Evolutionary conservation across 2,888 invertebrate genomes (phyloP).

Genomic region (Dichetophora obliterata): DNA sequence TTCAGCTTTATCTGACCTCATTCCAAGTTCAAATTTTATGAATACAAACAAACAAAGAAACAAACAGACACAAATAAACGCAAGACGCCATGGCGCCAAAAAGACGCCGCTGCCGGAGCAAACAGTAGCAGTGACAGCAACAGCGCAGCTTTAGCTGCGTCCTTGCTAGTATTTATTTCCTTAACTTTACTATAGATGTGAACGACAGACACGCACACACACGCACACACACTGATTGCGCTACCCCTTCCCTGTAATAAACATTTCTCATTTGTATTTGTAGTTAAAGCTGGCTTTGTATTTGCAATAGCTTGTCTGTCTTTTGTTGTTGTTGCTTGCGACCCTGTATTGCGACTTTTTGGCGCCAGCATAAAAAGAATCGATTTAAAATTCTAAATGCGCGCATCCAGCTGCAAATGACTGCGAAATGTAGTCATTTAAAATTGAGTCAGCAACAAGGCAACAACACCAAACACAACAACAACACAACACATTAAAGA

Average conservation of each 20-base stretch:
- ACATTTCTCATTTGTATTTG: slow-evolving; percentile 7
- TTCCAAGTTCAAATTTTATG: slow-evolving; percentile 42
- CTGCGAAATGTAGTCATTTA: neutral
- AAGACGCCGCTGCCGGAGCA: slow-evolving; percentile 3
- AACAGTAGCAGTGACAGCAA: slow-evolving; percentile 50
- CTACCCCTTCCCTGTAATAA: neutral
- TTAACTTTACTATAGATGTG: neutral
- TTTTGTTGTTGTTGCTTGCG: neutral
- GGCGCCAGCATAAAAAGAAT: slow-evolving; percentile 39
- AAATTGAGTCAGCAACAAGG: neutral
- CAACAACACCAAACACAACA: neutral
- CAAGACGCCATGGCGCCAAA: slow-evolving; percentile 19
- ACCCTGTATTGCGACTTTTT: slow-evolving; percentile 26
- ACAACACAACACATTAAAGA: neutral
- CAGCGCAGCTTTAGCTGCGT: slow-evolving; percentile 42
- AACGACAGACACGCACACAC: neutral
- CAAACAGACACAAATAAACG: slow-evolving; percentile 16
- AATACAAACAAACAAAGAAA: slow-evolving; percentile 19
- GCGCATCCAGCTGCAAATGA: slow-evolving; percentile 11
- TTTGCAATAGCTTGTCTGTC: neutral
- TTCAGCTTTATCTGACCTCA: slow-evolving; percentile 41
- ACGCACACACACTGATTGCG: neutral
- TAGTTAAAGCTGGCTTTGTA: neutral
- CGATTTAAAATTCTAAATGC: slow-evolving; percentile 34
- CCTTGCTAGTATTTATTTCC: neutral